These are phyloP conservation scores for Holcopasites calliopsidis DNA, from an alignment of 1,140 invertebrate species.

Conservation along the genomic window DNA sequence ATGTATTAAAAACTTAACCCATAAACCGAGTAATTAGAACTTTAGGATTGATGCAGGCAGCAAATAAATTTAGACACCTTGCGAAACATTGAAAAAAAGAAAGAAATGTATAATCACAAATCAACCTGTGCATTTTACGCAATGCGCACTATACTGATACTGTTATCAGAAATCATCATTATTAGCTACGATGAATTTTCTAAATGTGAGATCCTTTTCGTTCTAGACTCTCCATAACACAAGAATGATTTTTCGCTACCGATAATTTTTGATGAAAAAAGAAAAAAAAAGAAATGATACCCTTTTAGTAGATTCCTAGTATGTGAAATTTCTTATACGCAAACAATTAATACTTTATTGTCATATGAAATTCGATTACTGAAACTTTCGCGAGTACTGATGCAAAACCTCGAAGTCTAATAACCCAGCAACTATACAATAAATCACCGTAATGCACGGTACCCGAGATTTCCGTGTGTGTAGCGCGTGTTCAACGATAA, in stretches of 20 bases:
- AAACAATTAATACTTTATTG: constrained; percentile 45
- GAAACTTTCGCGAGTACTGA: constrained; percentile 33
- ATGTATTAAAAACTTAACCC: constrained; percentile 1
- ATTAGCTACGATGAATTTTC: neutral
- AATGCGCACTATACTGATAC: constrained; percentile 11
- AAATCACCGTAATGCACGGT: constrained; percentile 3
- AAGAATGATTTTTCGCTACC: constrained; percentile 11
- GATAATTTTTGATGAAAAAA: constrained; percentile 27
- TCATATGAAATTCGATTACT: constrained; percentile 45
- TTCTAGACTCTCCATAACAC: constrained; percentile 7
- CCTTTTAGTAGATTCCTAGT: constrained; percentile 15
- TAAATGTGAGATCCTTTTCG: constrained; percentile 5
- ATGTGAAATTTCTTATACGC: constrained; percentile 40
- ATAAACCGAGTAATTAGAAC: neutral
- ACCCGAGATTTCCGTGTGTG: neutral
- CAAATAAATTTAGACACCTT: neutral
- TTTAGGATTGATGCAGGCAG: neutral
- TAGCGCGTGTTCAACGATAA: neutral
- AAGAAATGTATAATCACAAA: constrained; percentile 42
- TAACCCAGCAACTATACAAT: constrained; percentile 1
- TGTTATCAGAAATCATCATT: constrained; percentile 1
- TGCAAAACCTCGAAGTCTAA: constrained; percentile 11
- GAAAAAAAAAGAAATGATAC: constrained; percentile 27
- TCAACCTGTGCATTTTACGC: constrained; percentile 35
- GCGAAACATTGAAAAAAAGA: neutral